Percentiles rank a stretch among this genome's conserved stretches.
phyloP scores from a whole-genome alignment of 1,140 invertebrate genomes.

The Leptonema lineaticorne region DNA sequence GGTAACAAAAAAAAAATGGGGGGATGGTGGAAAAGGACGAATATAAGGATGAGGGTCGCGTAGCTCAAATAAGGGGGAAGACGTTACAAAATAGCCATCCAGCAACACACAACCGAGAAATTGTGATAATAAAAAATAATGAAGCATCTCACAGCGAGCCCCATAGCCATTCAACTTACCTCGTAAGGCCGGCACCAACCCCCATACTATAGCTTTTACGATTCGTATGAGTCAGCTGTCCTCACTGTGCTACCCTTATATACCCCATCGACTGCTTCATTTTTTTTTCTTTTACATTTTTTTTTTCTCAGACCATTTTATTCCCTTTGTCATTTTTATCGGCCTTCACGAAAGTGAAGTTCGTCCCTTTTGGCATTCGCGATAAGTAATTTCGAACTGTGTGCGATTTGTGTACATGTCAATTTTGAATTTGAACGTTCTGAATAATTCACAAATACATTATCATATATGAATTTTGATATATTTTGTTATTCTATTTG shows the following conservation, averaged over 20 bases:
- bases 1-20: no score
- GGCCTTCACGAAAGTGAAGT: constrained; percentile 17
- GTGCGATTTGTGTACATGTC: constrained; percentile 23
- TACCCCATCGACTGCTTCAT: no score
- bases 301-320: no score
- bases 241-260: no score
- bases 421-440: constrained; percentile 22
- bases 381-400: constrained; percentile 19
- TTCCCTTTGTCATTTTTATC: not conserved
- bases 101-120: constrained; percentile 25
- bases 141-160: constrained; percentile 28
- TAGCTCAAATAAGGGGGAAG: not conserved
- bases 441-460: no score
- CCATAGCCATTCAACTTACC: constrained; percentile 13
- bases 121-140: constrained; percentile 41
- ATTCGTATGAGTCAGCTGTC: not conserved
- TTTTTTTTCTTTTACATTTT: no score
- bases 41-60: not conserved
- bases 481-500: no score
- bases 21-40: not conserved
- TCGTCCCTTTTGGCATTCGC: constrained; percentile 3
- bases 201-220: not conserved
- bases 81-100: constrained; percentile 20
- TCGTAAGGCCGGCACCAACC: not conserved
- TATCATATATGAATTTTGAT: no score